Evolutionary conservation across 2,113 vertebrate species (phyloP), one percentile per base, ranked within the genome.

Genomic region (Pungitius pungitius): DNA sequence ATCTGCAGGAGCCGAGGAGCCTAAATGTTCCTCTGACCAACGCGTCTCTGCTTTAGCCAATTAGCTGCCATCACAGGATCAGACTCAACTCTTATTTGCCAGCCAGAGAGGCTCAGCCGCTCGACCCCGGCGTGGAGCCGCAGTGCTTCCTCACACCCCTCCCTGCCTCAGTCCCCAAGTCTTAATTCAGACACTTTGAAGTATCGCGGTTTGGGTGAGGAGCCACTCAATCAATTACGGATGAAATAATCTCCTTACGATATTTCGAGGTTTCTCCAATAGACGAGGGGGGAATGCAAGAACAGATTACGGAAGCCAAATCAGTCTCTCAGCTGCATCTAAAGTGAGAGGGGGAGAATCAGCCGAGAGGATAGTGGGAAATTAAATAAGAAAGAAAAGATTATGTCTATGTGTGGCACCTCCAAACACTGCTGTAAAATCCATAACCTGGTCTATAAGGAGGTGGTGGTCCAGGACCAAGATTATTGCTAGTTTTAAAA

Each of bases 181-280:
- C 88, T 91, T 92, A 92, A 93, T 91, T 94, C 92, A 93, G 89
- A 94, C 95, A 95, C 97, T 99, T 99, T 99, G 96, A 98, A 98
- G 96, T 96, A 94, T 94, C 95, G 81, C 64, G 79, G 84, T 95
- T 96, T 95, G 93, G 93, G 95, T 94, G 96, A 97, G 81, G 88
- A 97, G 95, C 95, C 94, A 97, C 95, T 98, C 96, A 99, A 98
- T 99, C 97, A 99, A 97, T 99, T 99, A 98, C 96, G 94, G 96
- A 98, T 96, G 92, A 97, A 97, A 97, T 97, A 98, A 99, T 97
- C 97, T 96, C 93, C 96, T 96, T 98, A 98, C 95, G 95, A 98
- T 96, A 96, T 97, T 97, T 94, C 14, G 94, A 95, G 96, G 96
- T 97, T 96, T 95, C 94, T 92, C 81, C 67, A 93, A 95, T 94